These are phyloP conservation scores for Leptestheria dahalacensis DNA, from an alignment of 1,140 invertebrate species.

Conservation along the genomic window DNA sequence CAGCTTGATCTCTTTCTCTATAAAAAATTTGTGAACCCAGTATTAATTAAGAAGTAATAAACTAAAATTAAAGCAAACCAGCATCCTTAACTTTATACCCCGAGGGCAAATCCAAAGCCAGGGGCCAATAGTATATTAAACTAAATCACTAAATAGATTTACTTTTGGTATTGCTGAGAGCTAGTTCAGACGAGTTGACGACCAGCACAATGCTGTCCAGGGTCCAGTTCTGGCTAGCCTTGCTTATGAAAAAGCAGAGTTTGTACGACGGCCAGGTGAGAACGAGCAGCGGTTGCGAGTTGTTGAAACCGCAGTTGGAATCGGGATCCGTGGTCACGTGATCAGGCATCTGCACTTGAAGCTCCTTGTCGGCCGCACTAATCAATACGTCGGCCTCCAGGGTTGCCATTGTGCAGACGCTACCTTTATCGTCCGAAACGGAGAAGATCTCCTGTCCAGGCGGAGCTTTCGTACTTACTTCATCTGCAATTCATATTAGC, in stretches of 20 bases:
- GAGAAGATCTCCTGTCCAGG: not conserved
- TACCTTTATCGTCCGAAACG: conserved; percentile 9
- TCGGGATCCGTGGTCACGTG: not conserved
- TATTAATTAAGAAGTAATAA: not conserved
- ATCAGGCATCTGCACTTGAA: conserved; percentile 13
- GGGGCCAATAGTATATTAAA: too few relatives aligned
- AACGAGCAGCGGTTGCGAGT: conserved; percentile 3
- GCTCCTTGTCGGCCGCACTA: not conserved
- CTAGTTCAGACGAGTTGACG: conserved; percentile 3
- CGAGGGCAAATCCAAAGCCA: too few relatives aligned
- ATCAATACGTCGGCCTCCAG: conserved; percentile 9
- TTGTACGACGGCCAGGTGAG: conserved; percentile 9
- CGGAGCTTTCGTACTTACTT: not conserved
- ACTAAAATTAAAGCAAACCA: too few relatives aligned
- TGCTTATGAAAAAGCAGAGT: conserved; percentile 4
- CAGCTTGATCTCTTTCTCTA: not conserved
- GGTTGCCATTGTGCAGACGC: conserved; percentile 12
- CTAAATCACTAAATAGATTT: not conserved
- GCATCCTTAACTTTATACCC: too few relatives aligned
- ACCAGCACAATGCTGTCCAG: not conserved
- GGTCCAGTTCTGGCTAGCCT: conserved; percentile 3
- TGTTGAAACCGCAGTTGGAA: not conserved
- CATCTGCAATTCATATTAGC: not conserved
- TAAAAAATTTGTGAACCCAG: not conserved
- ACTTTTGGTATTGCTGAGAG: not conserved